A percentile compares a stretch with the other conserved stretches of the same genome.
These are phyloP conservation scores for Anarrhichthys ocellatus DNA, from an alignment of 2,113 vertebrate genomes.

Conservation along the genomic window DNA sequence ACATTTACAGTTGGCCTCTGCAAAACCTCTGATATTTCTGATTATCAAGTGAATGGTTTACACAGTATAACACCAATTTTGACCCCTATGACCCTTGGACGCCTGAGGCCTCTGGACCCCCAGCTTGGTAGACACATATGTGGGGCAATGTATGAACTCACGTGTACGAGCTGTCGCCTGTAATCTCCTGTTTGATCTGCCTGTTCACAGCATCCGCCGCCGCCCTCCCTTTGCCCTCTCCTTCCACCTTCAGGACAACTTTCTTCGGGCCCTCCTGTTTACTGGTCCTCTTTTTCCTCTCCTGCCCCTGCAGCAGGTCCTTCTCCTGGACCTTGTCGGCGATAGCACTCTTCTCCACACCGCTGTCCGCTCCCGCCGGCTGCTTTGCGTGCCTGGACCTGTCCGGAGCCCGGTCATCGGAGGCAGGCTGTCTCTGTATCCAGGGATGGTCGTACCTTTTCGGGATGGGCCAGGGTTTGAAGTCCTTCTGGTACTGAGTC, in stretches of 20 bases:
- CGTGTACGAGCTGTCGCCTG: constrained; percentile 89
- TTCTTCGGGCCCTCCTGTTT: constrained; percentile 71
- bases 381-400: constrained; percentile 60
- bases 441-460: constrained; percentile 94
- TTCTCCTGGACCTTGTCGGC: constrained; percentile 85
- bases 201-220: constrained; percentile 91
- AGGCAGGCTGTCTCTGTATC: constrained; percentile 89
- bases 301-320: constrained; percentile 70
- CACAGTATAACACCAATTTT: background rate
- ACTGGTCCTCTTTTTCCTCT: constrained; percentile 70
- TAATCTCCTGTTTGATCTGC: constrained; percentile 92
- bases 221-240: constrained; percentile 83
- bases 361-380: constrained; percentile 69
- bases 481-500: constrained; percentile 99
- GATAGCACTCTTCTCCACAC: constrained; percentile 83
- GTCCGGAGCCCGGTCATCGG: constrained; percentile 61
- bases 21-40: background rate
- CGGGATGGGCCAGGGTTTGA: constrained; percentile 93
- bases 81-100: constrained; percentile 3
- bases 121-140: background rate
- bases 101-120: background rate
- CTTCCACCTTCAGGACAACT: constrained; percentile 64
- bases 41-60: background rate
- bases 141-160: constrained; percentile 65
- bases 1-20: too few species aligned